phyloP scores from a whole-genome alignment of 2,888 invertebrate species.

The Acronicta aceris region DNA sequence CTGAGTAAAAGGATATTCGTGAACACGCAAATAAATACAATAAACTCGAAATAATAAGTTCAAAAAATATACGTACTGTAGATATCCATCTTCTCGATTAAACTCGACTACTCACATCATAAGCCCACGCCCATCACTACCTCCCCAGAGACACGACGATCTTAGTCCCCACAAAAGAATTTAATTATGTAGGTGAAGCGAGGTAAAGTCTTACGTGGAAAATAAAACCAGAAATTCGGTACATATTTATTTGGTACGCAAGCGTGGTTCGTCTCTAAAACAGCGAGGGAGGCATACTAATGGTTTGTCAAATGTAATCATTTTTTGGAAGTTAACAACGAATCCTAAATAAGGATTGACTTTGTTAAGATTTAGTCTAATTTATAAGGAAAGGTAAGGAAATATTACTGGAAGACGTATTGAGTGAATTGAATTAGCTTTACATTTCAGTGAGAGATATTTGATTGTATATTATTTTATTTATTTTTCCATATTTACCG shows the following conservation, averaged over 20 bases:
- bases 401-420: conserved; percentile 14
- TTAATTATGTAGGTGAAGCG: conserved; percentile 56
- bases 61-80: not conserved
- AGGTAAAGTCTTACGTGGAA: conserved; percentile 43
- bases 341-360: conserved; percentile 40
- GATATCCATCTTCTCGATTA: conserved; percentile 20
- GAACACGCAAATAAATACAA: no score
- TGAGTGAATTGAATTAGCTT: conserved; percentile 6
- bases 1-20: no score
- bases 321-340: conserved; percentile 38
- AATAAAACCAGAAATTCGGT: conserved; percentile 56
- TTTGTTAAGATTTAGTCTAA: conserved; percentile 41
- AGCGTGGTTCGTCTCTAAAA: conserved; percentile 38
- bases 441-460: not conserved
- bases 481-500: no score
- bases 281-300: conserved; percentile 49
- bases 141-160: conserved; percentile 30
- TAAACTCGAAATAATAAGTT: no score
- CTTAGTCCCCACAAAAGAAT: conserved; percentile 54
- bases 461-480: conserved; percentile 1
- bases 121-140: conserved; percentile 11
- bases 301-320: conserved; percentile 48
- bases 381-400: conserved; percentile 19
- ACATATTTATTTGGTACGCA: conserved; percentile 46
- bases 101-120: conserved; percentile 26